Percentiles rank a stretch among this genome's conserved stretches.
phyloP scores from a whole-genome alignment of 2,888 invertebrate genomes.

The Spisula subtruncata region DNA sequence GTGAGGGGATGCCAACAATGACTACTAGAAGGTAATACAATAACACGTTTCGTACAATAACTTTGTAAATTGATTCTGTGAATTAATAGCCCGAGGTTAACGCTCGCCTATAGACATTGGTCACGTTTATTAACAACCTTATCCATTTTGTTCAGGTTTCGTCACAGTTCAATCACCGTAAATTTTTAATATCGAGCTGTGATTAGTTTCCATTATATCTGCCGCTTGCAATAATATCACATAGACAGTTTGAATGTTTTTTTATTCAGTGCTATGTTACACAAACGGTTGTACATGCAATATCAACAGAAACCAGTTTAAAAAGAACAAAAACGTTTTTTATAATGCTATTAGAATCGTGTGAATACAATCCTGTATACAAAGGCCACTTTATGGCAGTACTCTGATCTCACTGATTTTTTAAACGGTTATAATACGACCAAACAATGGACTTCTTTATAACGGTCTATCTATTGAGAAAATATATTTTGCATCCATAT shows the following conservation, averaged over 20 bases:
- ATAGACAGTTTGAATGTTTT: not conserved
- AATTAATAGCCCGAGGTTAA: too few relatives aligned
- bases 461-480: too few relatives aligned
- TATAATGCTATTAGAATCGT: too few relatives aligned
- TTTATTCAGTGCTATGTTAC: not conserved
- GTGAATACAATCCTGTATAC: too few relatives aligned
- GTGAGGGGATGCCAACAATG: not conserved
- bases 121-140: not conserved
- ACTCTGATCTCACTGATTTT: too few relatives aligned
- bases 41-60: conserved; percentile 11
- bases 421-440: too few relatives aligned
- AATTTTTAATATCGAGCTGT: not conserved
- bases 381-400: too few relatives aligned
- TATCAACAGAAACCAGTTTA: too few relatives aligned
- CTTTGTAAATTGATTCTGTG: not conserved
- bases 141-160: not conserved
- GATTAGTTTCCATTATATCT: not conserved
- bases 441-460: too few relatives aligned
- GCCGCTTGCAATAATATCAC: not conserved
- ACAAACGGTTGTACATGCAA: too few relatives aligned
- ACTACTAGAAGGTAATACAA: not conserved
- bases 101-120: not conserved
- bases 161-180: not conserved
- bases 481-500: too few relatives aligned
- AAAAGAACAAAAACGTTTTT: too few relatives aligned